A percentile compares a stretch with the other conserved stretches of the same genome.
Evolutionary conservation across 2,888 invertebrate species (phyloP).

Genomic region (Hyppa rectilinea): DNA sequence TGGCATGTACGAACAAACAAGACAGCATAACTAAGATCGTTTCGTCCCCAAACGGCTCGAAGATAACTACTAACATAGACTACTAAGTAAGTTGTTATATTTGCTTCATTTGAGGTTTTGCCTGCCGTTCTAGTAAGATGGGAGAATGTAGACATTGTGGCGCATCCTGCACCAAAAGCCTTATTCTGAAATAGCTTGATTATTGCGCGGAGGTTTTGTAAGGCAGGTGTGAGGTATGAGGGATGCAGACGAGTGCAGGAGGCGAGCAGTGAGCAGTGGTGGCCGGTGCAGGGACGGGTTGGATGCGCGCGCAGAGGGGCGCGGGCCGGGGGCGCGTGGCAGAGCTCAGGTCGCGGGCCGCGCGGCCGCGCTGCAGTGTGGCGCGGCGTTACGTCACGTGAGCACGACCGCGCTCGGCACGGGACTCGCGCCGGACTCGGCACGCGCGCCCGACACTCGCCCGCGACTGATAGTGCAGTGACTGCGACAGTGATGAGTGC

Average conservation of each 20-base stretch:
- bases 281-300: background rate
- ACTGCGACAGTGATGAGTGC: conserved; percentile 38
- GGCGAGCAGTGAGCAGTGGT: conserved; percentile 11
- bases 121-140: background rate
- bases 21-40: too few relatives aligned
- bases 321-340: conserved; percentile 48
- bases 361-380: conserved; percentile 75
- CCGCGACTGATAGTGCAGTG: conserved; percentile 40
- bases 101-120: background rate
- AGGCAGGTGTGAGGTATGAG: background rate
- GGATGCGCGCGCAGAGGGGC: conserved; percentile 35
- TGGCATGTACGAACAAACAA: background rate
- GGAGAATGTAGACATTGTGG: background rate
- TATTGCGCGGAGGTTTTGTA: background rate
- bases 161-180: background rate
- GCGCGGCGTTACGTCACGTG: conserved; percentile 77
- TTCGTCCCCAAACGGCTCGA: background rate
- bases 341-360: conserved; percentile 55
- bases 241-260: conserved; percentile 36
- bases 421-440: conserved; percentile 11
- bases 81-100: background rate
- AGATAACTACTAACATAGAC: background rate
- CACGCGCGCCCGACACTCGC: conserved; percentile 13
- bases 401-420: conserved; percentile 47
- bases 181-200: background rate